phyloP scores from a whole-genome alignment of 2,113 vertebrate genomes.

The Beaufortia kweichowensis region DNA sequence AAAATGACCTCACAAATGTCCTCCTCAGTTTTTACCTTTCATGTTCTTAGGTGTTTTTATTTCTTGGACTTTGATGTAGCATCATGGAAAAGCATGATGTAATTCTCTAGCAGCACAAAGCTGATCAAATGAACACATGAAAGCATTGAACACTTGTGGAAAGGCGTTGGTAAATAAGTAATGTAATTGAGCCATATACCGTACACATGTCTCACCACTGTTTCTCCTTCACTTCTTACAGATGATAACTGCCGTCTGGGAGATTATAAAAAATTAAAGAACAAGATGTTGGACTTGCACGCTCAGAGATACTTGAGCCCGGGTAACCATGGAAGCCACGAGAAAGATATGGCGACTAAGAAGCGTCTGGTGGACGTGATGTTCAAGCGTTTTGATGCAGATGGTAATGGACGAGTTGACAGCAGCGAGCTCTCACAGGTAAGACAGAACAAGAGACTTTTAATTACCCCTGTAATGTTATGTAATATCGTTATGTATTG shows the following conservation, averaged over 20 bases:
- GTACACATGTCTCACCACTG: background rate
- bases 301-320: conserved; percentile 76
- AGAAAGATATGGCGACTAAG: conserved; percentile 78
- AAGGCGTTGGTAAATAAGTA: background rate
- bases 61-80: too few species aligned
- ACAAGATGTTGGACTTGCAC: conserved; percentile 82
- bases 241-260: conserved; percentile 85
- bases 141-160: conserved; percentile 1
- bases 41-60: too few species aligned
- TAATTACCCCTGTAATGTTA: background rate
- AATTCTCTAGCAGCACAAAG: too few species aligned
- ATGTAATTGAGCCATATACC: background rate
- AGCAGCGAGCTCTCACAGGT: conserved; percentile 92
- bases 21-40: too few species aligned
- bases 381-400: conserved; percentile 89
- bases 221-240: conserved; percentile 65
- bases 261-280: conserved; percentile 87
- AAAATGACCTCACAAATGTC: too few species aligned
- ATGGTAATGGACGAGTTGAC: conserved; percentile 83
- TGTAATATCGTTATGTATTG: too few species aligned
- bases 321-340: conserved; percentile 66
- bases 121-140: too few species aligned
- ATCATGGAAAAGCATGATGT: too few species aligned
- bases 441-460: background rate
- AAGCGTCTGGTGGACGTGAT: conserved; percentile 87